Base-by-base conservation (phyloP, 2,888 invertebrate species). In the Synergus itoensis region DNA sequence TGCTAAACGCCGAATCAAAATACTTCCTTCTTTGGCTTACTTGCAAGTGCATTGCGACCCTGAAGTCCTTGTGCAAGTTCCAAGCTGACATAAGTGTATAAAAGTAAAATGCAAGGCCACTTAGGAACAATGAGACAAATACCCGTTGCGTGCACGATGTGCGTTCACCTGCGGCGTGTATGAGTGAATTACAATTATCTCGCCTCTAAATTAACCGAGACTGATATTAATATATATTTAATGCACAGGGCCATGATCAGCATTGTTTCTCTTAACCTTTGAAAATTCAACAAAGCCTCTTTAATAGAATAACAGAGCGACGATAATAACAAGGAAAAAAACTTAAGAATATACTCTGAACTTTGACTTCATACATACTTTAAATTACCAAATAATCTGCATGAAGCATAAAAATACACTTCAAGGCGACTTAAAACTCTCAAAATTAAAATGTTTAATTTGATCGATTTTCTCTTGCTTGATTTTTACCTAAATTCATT, bases 41-140 rank as follows among this genome's bases (percentile, higher is more conserved):
- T 21, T 60, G 21, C 18, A 21, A 21, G 60, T 60, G 11, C 18
- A 60, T 21, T 18, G 11, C 21, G 60, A 60, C 21, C 21, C 60
- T 21, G 21, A 18, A 60, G 18, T 60, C 60, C 60, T 60, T 60
- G 21, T 60, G 2, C 53, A 53, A 53, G 53, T 53, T 53, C n/a
- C 53, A 53, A 53, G 60, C 21, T 60, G 60, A 21, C 60, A 45
- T 14, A 60, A 60, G 21, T 60, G 45, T 60, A 60, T 60, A 60
- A 60, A 60, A 60, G 60, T 60, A 60, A 60, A 60, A 60, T 21
- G 21, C 60, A 60, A 60, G 60, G 60, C 60, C 60, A 60, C 60
- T 60, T 60, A 60, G 12, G 21, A 60, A 60, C 60, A 60, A 60
- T 60, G 60, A 60, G 21, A 60, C 60, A 60, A 21, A 60, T 21